A percentile compares a stretch with the other conserved stretches of the same genome.
Evolutionary conservation across 2,888 invertebrate species (phyloP).

Genomic region (Cancer borealis): DNA sequence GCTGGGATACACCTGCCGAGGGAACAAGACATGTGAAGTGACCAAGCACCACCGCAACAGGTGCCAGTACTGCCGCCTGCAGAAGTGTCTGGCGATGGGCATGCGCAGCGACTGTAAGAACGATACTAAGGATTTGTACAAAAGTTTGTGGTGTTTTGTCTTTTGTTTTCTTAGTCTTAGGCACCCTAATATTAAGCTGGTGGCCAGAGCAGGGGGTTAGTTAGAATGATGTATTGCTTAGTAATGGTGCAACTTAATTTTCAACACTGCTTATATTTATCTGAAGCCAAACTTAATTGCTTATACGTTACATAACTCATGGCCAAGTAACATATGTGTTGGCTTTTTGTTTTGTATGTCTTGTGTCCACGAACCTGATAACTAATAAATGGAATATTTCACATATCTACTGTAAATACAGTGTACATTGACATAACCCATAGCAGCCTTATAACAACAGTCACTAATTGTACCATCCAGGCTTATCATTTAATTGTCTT

Average conservation of each 20-base stretch:
- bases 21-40: constrained; percentile 97
- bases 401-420: constrained; percentile 39
- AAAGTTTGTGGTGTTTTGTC: constrained; percentile 78
- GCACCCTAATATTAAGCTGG: constrained; percentile 74
- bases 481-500: background rate
- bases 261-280: constrained; percentile 51
- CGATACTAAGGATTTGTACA: constrained; percentile 78
- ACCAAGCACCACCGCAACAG: constrained; percentile 99
- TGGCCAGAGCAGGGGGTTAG: constrained; percentile 73
- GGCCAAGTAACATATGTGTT: constrained; percentile 64
- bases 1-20: constrained; percentile 97
- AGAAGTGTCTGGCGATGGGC: constrained; percentile 98
- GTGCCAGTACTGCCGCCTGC: constrained; percentile 98
- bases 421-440: constrained; percentile 22
- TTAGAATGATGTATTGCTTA: constrained; percentile 54
- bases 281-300: constrained; percentile 55
- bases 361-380: constrained; percentile 54
- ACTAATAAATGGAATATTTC: constrained; percentile 47
- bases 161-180: constrained; percentile 76
- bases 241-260: constrained; percentile 16
- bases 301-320: constrained; percentile 59
- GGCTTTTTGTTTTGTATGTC: constrained; percentile 69
- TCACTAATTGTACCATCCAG: background rate
- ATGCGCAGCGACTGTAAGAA: constrained; percentile 99
- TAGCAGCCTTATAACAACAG: background rate